A percentile compares a stretch with the other conserved stretches of the same genome.
Evolutionary conservation across 2,888 invertebrate genomes (phyloP).

Genomic region (Temnothorax unifasciatus): DNA sequence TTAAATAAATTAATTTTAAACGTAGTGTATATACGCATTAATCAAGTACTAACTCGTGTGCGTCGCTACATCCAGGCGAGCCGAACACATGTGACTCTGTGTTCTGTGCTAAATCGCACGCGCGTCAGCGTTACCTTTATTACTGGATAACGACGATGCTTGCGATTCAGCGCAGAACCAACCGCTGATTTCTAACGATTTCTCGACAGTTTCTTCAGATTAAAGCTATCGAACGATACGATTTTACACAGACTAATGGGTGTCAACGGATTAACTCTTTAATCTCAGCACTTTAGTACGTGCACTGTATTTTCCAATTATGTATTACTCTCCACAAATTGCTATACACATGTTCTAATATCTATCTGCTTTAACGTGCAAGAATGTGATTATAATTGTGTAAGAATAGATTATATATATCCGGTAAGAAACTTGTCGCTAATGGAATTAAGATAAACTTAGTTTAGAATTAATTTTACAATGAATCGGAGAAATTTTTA

Average conservation of each 20-base stretch:
- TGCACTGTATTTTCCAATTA: not conserved
- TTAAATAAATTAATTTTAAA: not conserved
- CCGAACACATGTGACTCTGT: not conserved
- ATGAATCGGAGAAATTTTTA: not conserved
- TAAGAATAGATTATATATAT: not conserved
- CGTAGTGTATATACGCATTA: not conserved
- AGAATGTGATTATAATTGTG: not conserved
- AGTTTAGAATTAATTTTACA: not conserved
- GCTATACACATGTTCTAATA: not conserved
- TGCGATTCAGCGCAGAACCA: conserved; percentile 10
- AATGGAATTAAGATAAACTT: not conserved
- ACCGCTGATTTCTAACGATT: conserved; percentile 43
- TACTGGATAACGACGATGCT: not conserved
- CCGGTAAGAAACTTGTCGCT: not conserved
- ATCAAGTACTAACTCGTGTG: not conserved
- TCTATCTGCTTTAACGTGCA: not conserved
- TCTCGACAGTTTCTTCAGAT: conserved; percentile 16
- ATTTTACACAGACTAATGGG: conserved; percentile 21
- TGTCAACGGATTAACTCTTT: conserved; percentile 10
- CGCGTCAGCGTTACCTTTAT: not conserved
- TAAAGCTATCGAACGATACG: conserved; percentile 7
- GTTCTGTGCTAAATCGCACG: conserved; percentile 18
- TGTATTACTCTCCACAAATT: not conserved
- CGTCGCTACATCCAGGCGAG: not conserved
- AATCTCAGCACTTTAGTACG: not conserved